Conservation (phyloP, 2,113 vertebrate species). For the Tychaedon coryphoeus region DNA sequence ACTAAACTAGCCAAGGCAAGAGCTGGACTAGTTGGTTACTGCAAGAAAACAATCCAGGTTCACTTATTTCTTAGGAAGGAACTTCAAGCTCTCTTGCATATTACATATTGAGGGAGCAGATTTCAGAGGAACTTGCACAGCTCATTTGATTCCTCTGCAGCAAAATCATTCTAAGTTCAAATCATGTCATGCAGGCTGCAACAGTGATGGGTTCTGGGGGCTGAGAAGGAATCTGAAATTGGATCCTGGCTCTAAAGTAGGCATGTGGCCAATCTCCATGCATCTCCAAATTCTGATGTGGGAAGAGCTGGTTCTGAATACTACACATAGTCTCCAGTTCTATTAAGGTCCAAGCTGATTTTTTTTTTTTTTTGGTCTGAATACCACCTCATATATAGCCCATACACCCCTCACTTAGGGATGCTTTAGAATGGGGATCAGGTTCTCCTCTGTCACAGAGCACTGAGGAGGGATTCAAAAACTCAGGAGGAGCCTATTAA, state of each 20-base stretch:
- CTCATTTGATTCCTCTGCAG: not conserved
- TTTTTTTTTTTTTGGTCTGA: not conserved
- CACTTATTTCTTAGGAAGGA: not conserved
- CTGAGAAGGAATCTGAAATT: not conserved
- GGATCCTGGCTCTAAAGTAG: not conserved
- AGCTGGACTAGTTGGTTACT: not conserved
- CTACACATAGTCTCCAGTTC: not conserved
- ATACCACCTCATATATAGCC: not conserved
- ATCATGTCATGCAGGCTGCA: not conserved
- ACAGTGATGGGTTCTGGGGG: not conserved
- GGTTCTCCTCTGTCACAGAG: not conserved
- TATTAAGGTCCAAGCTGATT: not conserved
- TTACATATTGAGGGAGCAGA: not conserved
- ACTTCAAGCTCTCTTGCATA: not conserved
- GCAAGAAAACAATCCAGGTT: not conserved
- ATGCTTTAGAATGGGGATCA: constrained; percentile 1
- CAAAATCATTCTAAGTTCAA: not conserved
- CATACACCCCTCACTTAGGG: not conserved
- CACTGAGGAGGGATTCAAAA: not conserved
- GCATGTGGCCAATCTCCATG: not conserved
- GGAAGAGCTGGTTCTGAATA: not conserved
- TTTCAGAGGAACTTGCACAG: not conserved
- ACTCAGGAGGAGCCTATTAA: constrained; percentile 45
- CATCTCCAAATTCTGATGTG: not conserved
- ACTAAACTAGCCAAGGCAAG: not conserved